Evolutionary conservation across 2,113 vertebrate species (phyloP), one percentile per base, ranked within the genome.

Genomic region (Camelus bactrianus): DNA sequence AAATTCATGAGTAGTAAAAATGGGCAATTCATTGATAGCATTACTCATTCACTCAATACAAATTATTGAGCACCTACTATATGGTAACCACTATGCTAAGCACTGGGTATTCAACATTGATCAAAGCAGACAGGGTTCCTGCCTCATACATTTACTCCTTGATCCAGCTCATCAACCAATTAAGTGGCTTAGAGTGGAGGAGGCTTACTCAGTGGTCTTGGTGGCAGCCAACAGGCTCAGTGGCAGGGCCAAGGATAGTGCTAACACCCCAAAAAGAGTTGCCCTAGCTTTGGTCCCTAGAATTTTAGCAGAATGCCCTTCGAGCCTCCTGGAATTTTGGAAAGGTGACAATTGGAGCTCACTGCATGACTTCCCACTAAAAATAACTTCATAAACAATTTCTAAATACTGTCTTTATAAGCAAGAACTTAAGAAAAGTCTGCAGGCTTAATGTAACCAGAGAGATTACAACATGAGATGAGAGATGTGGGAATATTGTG

Each of bases 361-460:
- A 95, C 32, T 72, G 32, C 89, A 54, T 92, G 52, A 30, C 35
- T 87, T 96, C 1, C 2, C 75, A 14, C 56, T 93, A 79, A 96
- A 98, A 98, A 97, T 85, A 96, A 91, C 73, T 96, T 92, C 30
- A 81, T 38, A 95, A 98, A 90, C 92, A 89, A 92, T 91, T 97
- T 97, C 46, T 32, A 97, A 97, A 97, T 72, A 56, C 80, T 72
- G 12, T 52, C 77, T 94, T 94, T 95, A 90, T 30, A 73, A 92
- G 73, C 75, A 98, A 80, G 0, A 96, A 8, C 88, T 89, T 62
- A 89, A 70, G 48, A 92, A 91, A 95, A 79, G 1, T 83, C 92
- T 90, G 73, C 12, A 35, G 24, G 84, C 85, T 3, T 72, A 48
- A 17, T 80, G 97, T 96, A 88, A 81, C 73, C 54, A 80, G 38